A percentile compares a stretch with the other conserved stretches of the same genome.
Conservation (phyloP, 2,888 invertebrate genomes). For the Archips xylosteana region DNA sequence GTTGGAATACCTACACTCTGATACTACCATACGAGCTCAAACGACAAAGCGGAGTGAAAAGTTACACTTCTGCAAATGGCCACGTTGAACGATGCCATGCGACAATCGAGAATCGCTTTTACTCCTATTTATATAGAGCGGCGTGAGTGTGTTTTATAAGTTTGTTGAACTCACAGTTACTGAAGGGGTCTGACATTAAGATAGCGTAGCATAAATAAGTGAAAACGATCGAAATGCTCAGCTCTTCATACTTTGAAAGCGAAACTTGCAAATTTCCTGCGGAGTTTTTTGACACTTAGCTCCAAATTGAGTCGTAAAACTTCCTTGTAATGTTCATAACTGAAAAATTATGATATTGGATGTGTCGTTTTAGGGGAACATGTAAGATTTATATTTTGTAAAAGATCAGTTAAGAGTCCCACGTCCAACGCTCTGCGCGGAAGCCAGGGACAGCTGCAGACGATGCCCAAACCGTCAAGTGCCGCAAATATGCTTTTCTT, state of each 20-base stretch:
- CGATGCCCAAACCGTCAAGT: too few species aligned
- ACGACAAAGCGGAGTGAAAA: not conserved
- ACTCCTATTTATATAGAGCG: not conserved
- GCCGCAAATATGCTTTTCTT: too few species aligned
- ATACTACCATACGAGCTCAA: not conserved
- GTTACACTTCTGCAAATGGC: not conserved
- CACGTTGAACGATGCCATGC: not conserved
- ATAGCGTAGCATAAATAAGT: constrained; percentile 30
- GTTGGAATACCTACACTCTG: not conserved
- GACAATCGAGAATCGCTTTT: constrained; percentile 11
- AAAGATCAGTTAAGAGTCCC: not conserved
- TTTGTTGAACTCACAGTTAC: constrained; percentile 10
- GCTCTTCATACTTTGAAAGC: constrained; percentile 18
- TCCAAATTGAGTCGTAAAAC: constrained; percentile 21
- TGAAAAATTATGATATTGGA: constrained; percentile 8
- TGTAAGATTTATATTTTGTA: not conserved
- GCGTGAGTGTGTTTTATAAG: not conserved
- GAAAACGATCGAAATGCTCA: constrained; percentile 32
- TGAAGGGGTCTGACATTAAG: constrained; percentile 24
- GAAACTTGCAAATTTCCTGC: constrained; percentile 10
- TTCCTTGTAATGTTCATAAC: constrained; percentile 13
- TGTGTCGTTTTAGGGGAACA: not conserved
- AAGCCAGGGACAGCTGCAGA: too few species aligned
- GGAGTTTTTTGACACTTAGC: constrained; percentile 17
- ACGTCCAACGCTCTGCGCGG: too few species aligned